Percentiles rank a stretch among this genome's conserved stretches.
Conservation (phyloP, 2,888 invertebrate genomes). For the Siphonodentalium dalli region DNA sequence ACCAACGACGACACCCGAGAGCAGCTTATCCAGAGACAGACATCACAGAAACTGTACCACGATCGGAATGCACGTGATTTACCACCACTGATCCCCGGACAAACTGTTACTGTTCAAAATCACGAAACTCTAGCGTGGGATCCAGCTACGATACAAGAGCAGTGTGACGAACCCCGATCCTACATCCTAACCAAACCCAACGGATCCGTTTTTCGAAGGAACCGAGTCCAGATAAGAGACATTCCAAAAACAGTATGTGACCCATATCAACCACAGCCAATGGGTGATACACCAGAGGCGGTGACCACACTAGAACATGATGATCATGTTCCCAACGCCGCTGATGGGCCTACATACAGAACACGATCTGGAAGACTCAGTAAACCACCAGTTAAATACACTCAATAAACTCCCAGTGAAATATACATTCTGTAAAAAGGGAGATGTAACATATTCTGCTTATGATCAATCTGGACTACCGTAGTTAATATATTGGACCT, state of each 20-base stretch:
- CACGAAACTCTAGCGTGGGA: not conserved
- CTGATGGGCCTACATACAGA: no score
- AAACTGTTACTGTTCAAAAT: not conserved
- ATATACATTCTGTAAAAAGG: no score
- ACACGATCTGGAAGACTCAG: no score
- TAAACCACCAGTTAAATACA: no score
- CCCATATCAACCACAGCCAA: no score
- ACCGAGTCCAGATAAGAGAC: not conserved
- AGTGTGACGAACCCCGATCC: constrained; percentile 1
- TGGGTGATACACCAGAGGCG: no score
- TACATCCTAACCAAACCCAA: not conserved
- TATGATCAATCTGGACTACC: no score
- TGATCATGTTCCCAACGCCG: no score
- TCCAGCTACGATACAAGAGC: not conserved
- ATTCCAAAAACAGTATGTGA: not conserved
- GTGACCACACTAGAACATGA: no score
- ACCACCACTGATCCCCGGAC: not conserved
- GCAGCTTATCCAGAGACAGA: not conserved
- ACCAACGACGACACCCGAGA: not conserved
- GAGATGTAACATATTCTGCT: no score
- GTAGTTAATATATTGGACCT: no score
- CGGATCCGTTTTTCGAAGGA: not conserved
- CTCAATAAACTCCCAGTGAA: no score
- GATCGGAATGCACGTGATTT: not conserved
- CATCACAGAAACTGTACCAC: not conserved